phyloP scores from a whole-genome alignment of 2,797 vertebrate genomes.

The Myiotriccus ornatus region DNA sequence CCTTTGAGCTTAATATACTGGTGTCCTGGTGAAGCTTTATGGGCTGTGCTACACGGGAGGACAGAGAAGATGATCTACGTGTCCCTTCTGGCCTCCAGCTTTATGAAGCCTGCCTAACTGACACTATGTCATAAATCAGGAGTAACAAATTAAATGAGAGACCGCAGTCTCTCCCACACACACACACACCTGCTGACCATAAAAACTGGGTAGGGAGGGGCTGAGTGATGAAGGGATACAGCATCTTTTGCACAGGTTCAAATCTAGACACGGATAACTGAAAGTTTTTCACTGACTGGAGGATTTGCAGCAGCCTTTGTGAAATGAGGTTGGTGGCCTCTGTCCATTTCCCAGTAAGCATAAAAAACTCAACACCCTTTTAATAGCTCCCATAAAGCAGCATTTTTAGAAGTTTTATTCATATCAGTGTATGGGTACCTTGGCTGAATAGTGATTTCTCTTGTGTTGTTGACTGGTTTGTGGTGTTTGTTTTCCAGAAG shows the following conservation, averaged over 20 bases:
- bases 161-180: neutral
- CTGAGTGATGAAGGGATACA: neutral
- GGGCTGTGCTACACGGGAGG: neutral
- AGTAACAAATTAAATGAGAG: conserved; percentile 28
- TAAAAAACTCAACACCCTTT: conserved; percentile 27
- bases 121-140: conserved; percentile 24
- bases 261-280: neutral
- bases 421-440: neutral
- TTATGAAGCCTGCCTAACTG: conserved; percentile 29
- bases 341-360: neutral
- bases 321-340: conserved; percentile 17
- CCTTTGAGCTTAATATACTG: neutral
- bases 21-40: neutral
- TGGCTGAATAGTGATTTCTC: neutral
- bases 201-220: conserved; percentile 1
- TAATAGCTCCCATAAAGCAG: conserved; percentile 4
- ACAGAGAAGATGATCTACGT: neutral
- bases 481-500: neutral
- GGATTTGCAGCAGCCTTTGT: conserved; percentile 27
- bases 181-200: conserved; percentile 37
- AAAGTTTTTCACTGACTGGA: conserved; percentile 10
- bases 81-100: neutral
- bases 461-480: neutral
- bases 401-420: neutral
- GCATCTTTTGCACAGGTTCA: neutral